These are phyloP conservation scores for Busseola fusca DNA, from an alignment of 2,888 invertebrate species.

Conservation along the genomic window DNA sequence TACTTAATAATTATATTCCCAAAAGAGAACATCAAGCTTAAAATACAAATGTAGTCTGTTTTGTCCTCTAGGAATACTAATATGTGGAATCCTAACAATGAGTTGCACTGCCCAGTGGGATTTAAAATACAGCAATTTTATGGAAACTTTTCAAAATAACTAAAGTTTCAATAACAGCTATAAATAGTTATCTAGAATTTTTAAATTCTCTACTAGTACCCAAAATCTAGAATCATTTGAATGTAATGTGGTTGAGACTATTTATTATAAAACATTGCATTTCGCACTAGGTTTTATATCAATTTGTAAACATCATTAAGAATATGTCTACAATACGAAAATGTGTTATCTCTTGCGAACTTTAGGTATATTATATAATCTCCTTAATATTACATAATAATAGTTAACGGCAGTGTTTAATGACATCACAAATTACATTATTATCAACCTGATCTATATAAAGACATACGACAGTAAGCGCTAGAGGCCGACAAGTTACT, in stretches of 20 bases:
- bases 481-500: conserved; percentile 24
- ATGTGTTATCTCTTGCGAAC: conserved; percentile 46
- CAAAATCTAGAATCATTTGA: conserved; percentile 23
- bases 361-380: conserved; percentile 49
- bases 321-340: conserved; percentile 48
- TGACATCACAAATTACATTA: conserved; percentile 52
- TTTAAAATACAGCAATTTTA: conserved; percentile 18
- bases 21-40: conserved; percentile 32
- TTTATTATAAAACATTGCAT: conserved; percentile 34
- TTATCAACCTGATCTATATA: conserved; percentile 44
- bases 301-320: conserved; percentile 52
- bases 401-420: conserved; percentile 69
- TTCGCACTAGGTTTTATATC: conserved; percentile 42
- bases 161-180: conserved; percentile 34
- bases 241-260: conserved; percentile 29
- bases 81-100: conserved; percentile 21
- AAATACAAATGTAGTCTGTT: conserved; percentile 27
- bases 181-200: conserved; percentile 30
- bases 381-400: conserved; percentile 53
- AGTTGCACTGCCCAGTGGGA: not conserved
- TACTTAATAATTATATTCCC: conserved; percentile 13
- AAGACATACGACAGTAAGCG: conserved; percentile 32
- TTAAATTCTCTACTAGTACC: conserved; percentile 36
- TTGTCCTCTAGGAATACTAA: conserved; percentile 27
- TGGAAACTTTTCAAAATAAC: conserved; percentile 31